Conservation (phyloP, 2,888 invertebrate species). For the Dolichomitus sp. region DNA sequence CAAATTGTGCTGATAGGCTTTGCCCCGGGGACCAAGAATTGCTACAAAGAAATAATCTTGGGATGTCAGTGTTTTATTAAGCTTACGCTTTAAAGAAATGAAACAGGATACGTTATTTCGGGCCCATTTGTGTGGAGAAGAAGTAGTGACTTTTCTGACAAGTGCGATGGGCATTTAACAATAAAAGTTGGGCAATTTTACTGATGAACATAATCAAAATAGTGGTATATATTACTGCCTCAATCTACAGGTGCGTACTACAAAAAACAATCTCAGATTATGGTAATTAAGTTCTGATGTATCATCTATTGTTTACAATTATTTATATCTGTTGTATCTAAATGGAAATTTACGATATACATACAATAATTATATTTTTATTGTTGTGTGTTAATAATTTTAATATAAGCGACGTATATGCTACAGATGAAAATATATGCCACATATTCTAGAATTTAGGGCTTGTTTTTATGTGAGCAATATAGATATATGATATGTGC, state of each 20-base stretch:
- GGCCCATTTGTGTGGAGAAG: not conserved
- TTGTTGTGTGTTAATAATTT: too few relatives aligned
- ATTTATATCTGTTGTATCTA: not conserved
- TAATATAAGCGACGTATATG: too few relatives aligned
- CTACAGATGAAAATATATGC: too few relatives aligned
- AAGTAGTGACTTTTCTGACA: not conserved
- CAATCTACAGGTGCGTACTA: constrained; percentile 46
- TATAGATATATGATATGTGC: too few relatives aligned
- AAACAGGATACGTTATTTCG: constrained; percentile 17
- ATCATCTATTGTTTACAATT: not conserved
- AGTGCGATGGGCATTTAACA: not conserved
- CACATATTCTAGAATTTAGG: too few relatives aligned
- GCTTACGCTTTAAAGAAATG: constrained; percentile 1
- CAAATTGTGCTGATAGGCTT: constrained; percentile 42
- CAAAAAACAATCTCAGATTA: not conserved
- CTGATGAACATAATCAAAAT: constrained; percentile 13
- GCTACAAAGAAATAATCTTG: not conserved
- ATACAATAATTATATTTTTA: too few relatives aligned
- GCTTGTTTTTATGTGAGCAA: too few relatives aligned
- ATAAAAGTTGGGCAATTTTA: not conserved
- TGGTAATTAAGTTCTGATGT: not conserved
- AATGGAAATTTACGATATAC: too few relatives aligned
- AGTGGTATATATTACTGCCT: not conserved
- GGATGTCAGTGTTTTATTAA: constrained; percentile 23
- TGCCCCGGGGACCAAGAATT: constrained; percentile 57